These are phyloP conservation scores for Pristionchus maxplancki DNA, from an alignment of 2,888 invertebrate species.

Conservation along the genomic window DNA sequence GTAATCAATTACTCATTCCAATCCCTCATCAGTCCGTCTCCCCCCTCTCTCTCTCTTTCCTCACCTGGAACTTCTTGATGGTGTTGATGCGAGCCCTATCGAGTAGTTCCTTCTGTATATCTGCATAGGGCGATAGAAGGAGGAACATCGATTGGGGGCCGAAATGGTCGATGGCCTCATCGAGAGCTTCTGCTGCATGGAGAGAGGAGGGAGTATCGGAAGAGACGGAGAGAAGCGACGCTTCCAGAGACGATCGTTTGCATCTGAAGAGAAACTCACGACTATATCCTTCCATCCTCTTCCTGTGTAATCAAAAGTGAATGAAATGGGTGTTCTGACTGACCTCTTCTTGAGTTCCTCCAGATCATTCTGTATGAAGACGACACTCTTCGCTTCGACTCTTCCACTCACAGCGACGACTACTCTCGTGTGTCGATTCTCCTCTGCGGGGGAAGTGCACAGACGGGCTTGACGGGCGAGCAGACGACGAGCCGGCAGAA, in stretches of 20 bases:
- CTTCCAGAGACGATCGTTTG: slow-evolving; percentile 68
- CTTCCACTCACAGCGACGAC: slow-evolving; percentile 67
- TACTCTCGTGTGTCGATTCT: slow-evolving; percentile 68
- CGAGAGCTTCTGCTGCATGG: slow-evolving; percentile 68
- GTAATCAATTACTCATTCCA: neutral
- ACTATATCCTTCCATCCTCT: slow-evolving; percentile 50
- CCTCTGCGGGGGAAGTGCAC: slow-evolving; percentile 83
- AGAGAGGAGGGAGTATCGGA: neutral
- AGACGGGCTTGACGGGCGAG: slow-evolving; percentile 85
- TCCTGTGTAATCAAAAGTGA: slow-evolving; percentile 67
- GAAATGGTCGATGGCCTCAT: slow-evolving; percentile 75
- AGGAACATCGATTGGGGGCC: slow-evolving; percentile 74
- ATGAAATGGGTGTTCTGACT: no score
- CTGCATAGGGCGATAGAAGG: slow-evolving; percentile 79
- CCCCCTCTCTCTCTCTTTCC: no score
- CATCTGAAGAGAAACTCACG: slow-evolving; percentile 57
- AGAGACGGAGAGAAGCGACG: slow-evolving; percentile 67
- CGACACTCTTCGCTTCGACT: slow-evolving; percentile 66
- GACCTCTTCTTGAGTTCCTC: slow-evolving; percentile 71
- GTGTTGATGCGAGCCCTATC: slow-evolving; percentile 97
- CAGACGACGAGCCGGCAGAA: slow-evolving; percentile 83
- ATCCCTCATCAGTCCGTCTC: neutral
- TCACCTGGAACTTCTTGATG: slow-evolving; percentile 87
- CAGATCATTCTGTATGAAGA: slow-evolving; percentile 68
- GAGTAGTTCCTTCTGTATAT: slow-evolving; percentile 88